Percentiles rank a stretch among this genome's conserved stretches.
phyloP scores from a whole-genome alignment of 2,888 invertebrate genomes.

The Arenicola marina region DNA sequence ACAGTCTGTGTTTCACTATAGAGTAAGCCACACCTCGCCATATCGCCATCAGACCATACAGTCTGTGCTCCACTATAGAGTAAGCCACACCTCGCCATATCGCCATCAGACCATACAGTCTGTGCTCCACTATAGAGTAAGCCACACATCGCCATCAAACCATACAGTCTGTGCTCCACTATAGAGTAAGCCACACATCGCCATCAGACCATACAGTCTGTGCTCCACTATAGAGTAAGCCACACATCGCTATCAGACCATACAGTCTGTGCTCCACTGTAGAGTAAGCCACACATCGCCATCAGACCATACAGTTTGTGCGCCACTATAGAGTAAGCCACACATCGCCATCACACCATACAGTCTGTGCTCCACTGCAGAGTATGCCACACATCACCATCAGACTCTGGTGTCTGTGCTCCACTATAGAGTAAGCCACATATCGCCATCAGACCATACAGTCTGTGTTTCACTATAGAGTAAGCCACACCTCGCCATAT shows the following conservation, averaged over 20 bases:
- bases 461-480: slow-evolving; percentile 25
- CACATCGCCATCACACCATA: slow-evolving; percentile 23
- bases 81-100: slow-evolving; percentile 17
- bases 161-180: slow-evolving; percentile 22
- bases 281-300: slow-evolving; percentile 23
- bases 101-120: slow-evolving; percentile 21
- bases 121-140: slow-evolving; percentile 27
- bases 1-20: slow-evolving; percentile 22
- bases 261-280: slow-evolving; percentile 23
- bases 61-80: slow-evolving; percentile 25
- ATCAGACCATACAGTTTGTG: slow-evolving; percentile 24
- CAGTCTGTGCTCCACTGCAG: slow-evolving; percentile 21
- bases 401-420: slow-evolving; percentile 22
- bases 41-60: slow-evolving; percentile 22
- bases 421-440: slow-evolving; percentile 25
- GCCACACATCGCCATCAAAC: slow-evolving; percentile 19
- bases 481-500: slow-evolving; percentile 17
- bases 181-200: slow-evolving; percentile 25
- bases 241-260: slow-evolving; percentile 19
- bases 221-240: slow-evolving; percentile 27
- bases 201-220: slow-evolving; percentile 23
- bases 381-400: slow-evolving; percentile 23
- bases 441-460: slow-evolving; percentile 22
- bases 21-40: slow-evolving; percentile 22
- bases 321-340: slow-evolving; percentile 26